phyloP scores from a whole-genome alignment of 2,113 vertebrate species.

The Chaetura pelagica region DNA sequence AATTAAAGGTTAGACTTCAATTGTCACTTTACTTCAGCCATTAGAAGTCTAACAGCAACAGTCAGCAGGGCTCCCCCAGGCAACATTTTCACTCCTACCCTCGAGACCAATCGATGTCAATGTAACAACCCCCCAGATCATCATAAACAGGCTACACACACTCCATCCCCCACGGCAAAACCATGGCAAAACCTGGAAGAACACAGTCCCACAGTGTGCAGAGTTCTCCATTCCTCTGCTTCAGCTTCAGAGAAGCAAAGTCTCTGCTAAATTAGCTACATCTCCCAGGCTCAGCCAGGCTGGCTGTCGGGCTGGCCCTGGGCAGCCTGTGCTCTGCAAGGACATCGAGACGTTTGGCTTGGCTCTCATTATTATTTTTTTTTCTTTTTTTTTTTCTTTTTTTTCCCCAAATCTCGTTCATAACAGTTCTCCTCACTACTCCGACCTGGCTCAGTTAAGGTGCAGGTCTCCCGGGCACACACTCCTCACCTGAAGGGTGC shows the following conservation, averaged over 20 bases:
- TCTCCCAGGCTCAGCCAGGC: not conserved
- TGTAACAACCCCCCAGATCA: not conserved
- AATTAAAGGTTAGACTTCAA: constrained; percentile 3
- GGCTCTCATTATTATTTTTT: no score
- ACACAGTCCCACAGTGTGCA: not conserved
- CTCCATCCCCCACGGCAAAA: constrained; percentile 46
- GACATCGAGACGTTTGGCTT: not conserved
- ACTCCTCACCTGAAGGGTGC: constrained; percentile 87
- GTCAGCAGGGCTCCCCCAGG: not conserved
- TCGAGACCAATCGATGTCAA: not conserved
- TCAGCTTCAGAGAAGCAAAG: not conserved
- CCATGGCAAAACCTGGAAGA: not conserved
- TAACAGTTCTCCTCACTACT: not conserved
- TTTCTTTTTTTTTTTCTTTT: not conserved
- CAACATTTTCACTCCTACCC: not conserved
- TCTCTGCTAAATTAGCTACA: not conserved
- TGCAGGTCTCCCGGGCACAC: constrained; percentile 81
- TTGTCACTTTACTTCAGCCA: not conserved
- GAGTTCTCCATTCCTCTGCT: not conserved
- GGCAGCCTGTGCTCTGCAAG: not conserved
- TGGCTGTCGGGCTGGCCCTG: not conserved
- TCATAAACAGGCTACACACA: constrained; percentile 1
- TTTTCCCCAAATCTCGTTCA: not conserved
- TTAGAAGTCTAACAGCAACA: not conserved
- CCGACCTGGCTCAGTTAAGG: constrained; percentile 63